Base-by-base conservation (phyloP, 2,113 vertebrate genomes). In the Xenotilapia leptura region DNA sequence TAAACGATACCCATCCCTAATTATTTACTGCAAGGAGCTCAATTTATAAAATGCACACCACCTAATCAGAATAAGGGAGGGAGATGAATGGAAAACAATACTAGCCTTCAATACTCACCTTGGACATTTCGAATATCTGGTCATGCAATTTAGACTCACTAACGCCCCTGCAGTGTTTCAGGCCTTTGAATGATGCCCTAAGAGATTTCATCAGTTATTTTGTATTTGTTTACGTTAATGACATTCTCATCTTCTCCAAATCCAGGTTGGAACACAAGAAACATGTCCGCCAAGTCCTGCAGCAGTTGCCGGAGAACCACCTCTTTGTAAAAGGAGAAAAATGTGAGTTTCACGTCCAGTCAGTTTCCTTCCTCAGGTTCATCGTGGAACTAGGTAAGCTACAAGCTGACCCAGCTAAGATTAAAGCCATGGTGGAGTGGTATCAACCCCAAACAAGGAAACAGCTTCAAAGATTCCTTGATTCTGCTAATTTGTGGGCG, bases 231-330 rank as follows among this genome's bases (percentile, higher is more conserved):
- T 60, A 60, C 9, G 2, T 62, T 62, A 17, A 62, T 62, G 58
- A 62, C 58, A 62, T 33, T 62, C 28, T 62, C 28, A 33, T 33
- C 15, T 62, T 62, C 28, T 60, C 56, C 28, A 62, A 62, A 31
- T 33, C 58, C 28, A 62, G 28, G 28, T 60, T 0, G 2, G 26
- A 62, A 33, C 15, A 62, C 9, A 10, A 4, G 28, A 33, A 17
- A 33, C 28, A 62, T 62, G 15, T 19, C 15, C 2, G 0, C 15
- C 15, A 33, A 19, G 58, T 62, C 28, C 28, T 62, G 15, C 15
- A 62, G 28, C 28, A 11, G 28, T 33, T 62, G 28, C 5, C 1
- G 28, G 58, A 62, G 58, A 33, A 62, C 2, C 17, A 19, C 0
- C 58, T 33, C 58, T 19, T 19, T 19, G 9, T 62, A 33, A 62